A percentile compares a stretch with the other conserved stretches of the same genome.
Conservation (phyloP, 2,797 vertebrate species). For the Sandelia bainsii region DNA sequence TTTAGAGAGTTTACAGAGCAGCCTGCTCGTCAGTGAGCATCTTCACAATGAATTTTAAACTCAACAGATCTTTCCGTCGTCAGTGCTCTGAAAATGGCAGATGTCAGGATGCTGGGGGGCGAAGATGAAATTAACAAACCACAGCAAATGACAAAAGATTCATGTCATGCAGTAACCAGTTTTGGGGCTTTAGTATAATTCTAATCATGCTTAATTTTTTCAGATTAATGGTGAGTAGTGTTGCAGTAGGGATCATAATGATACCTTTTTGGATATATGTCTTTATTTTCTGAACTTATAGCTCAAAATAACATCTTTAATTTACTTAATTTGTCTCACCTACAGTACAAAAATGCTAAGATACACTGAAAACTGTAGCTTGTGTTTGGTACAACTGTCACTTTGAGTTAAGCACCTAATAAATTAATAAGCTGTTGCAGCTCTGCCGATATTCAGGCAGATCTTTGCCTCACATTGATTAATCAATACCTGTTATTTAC, state of each 20-base stretch:
- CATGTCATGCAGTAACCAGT: not conserved
- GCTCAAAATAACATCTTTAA: not conserved
- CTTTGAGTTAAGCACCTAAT: not conserved
- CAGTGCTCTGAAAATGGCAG: slow-evolving; percentile 12
- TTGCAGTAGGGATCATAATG: not conserved
- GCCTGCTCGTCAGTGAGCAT: not conserved
- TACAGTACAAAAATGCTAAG: not conserved
- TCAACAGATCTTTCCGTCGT: not conserved
- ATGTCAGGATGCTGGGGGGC: slow-evolving; percentile 4
- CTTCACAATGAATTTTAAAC: slow-evolving; percentile 33
- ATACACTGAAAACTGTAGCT: not conserved
- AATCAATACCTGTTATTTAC: slow-evolving; percentile 1
- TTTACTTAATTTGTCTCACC: not conserved
- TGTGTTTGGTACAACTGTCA: not conserved
- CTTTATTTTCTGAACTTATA: not conserved
- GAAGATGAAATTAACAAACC: slow-evolving; percentile 11
- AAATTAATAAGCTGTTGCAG: not conserved
- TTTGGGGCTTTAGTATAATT: not conserved
- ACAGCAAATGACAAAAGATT: not conserved
- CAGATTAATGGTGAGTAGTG: not conserved
- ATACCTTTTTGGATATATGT: not conserved
- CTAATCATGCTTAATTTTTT: not conserved
- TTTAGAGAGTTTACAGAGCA: not conserved
- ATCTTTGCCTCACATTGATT: not conserved
- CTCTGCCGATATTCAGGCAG: not conserved